These are phyloP conservation scores for Turritopsis rubra DNA, from an alignment of 30 jellyfish, hydroid and myxozoan species.

Conservation along the genomic window DNA sequence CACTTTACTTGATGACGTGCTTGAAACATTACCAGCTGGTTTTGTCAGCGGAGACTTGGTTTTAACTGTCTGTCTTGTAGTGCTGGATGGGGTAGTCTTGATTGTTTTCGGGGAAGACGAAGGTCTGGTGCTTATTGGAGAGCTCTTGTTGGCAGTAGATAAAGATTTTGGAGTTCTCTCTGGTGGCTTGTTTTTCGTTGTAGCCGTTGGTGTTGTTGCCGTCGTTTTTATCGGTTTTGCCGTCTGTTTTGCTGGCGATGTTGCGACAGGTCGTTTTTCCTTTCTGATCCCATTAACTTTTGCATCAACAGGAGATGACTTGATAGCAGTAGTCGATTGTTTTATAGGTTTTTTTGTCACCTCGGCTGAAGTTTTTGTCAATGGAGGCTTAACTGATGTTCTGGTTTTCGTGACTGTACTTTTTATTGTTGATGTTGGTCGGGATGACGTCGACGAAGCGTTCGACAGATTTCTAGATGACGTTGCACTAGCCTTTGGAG, in stretches of 20 bases:
- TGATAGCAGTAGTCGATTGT: conserved; percentile 4
- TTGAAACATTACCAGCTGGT: not conserved
- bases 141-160: not conserved
- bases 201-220: not conserved
- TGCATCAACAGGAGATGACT: conserved; percentile 8
- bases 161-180: not conserved
- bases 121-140: not conserved
- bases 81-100: not conserved
- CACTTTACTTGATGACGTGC: not conserved
- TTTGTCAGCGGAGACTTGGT: not conserved
- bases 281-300: not conserved
- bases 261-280: not conserved
- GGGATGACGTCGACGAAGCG: conserved; percentile 16
- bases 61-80: not conserved
- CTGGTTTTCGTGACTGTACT: not conserved
- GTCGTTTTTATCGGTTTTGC: not conserved
- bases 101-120: not conserved
- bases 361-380: not conserved
- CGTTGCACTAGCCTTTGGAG: conserved; percentile 6
- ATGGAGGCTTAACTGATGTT: conserved; percentile 1
- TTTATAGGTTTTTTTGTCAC: not conserved
- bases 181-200: not conserved
- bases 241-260: not conserved
- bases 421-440: conserved; percentile 16
- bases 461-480: conserved; percentile 19